A percentile compares a stretch with the other conserved stretches of the same genome.
Evolutionary conservation across 2,797 vertebrate species (phyloP).

Genomic region (Takifugu ocellatus): DNA sequence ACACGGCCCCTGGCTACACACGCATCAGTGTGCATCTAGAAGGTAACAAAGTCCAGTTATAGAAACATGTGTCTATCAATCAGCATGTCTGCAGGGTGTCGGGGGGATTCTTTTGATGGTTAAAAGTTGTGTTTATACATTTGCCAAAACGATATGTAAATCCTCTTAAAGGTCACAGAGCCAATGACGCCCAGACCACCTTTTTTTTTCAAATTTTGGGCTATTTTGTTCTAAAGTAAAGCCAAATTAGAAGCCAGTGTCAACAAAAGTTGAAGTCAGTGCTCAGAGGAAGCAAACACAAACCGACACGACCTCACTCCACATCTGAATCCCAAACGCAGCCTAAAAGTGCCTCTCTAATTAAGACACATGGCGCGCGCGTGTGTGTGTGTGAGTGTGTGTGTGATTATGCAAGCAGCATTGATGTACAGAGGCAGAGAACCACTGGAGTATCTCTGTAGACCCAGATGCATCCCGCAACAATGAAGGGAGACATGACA

Average conservation of each 20-base stretch:
- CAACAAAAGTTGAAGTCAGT: constrained; percentile 27
- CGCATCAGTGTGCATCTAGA: constrained; percentile 11
- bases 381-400: constrained; percentile 15
- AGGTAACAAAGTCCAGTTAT: background rate
- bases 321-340: constrained; percentile 33
- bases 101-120: background rate
- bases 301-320: constrained; percentile 25
- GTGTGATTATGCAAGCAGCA: constrained; percentile 34
- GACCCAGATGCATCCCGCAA: constrained; percentile 56
- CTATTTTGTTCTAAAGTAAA: constrained; percentile 5
- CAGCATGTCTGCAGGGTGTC: background rate
- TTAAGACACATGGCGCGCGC: constrained; percentile 43
- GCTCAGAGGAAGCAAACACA: constrained; percentile 29
- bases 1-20: constrained; percentile 6
- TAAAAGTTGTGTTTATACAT: background rate
- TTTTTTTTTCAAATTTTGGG: background rate
- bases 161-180: background rate
- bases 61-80: background rate
- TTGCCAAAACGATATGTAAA: background rate
- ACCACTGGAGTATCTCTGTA: constrained; percentile 58
- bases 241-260: constrained; percentile 3
- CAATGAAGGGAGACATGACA: constrained; percentile 51
- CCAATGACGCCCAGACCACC: background rate
- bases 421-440: constrained; percentile 48
- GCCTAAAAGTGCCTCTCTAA: constrained; percentile 41